Base-by-base conservation (phyloP, 2,797 vertebrate genomes). In the Tamandua tetradactyla region DNA sequence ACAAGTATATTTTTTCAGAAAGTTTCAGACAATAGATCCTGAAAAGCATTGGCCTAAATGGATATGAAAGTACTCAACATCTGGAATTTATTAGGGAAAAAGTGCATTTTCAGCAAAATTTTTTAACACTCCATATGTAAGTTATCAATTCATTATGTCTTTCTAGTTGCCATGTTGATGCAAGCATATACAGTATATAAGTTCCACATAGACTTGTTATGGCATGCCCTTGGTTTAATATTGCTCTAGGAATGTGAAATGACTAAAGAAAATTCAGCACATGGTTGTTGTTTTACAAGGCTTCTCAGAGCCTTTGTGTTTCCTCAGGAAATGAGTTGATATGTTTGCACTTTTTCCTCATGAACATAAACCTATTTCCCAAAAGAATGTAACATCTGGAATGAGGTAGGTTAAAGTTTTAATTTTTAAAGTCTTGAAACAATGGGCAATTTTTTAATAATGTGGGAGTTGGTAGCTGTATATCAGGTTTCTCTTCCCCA, bases 101-200 rank as follows among this genome's bases (percentile, higher is more conserved):
- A 17, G 32, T 42, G 62, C 25, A 32, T 94, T 93, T 88, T 80
- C 42, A 82, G 71, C 90, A 71, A 37, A 72, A 72, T 7, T 55
- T 71, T 42, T 37, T 87, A 86, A 47, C 64, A 71, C 27, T 93
- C 35, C 13, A 22, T 9, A 1, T 91, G 62, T 91, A 78, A 88
- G 14, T 78, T 72, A 92, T 42, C 78, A 90, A 81, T 92, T 88
- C 78, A 92, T 95, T 52, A n/a, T 68, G 84, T 76, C 95, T 95
- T 20, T 96, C 85, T 87, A 66, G 84, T 71, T 95, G 44, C 87
- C 93, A 42, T 81, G 66, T 89, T 71, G n/a, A 23, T 93, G 64
- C 8, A 12, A 78, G 59, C 4, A 10, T 13, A 25, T n/a, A 25
- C 10, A 17, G 4, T 17, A 14, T 37, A 1, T 86, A 44, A 80